Evolutionary conservation across 1,140 invertebrate species (phyloP), one percentile per base, ranked within the genome.

Genomic region (Lepeophtheirus salmonis): DNA sequence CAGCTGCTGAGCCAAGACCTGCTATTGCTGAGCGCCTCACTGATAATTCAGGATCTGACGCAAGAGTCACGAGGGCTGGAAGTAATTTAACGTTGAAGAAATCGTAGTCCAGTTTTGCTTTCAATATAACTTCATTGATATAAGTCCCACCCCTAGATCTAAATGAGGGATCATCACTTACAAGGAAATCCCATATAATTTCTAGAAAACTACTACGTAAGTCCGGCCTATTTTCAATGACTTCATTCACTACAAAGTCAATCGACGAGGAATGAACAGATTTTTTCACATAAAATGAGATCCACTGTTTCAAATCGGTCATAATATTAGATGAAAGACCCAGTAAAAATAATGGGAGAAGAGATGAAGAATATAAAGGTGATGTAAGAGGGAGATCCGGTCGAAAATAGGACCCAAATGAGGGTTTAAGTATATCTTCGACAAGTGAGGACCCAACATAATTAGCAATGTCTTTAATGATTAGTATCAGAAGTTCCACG

Each of bases 41-140:
- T 3, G 17, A 17, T n/a, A 18, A 12, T 18, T 57, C 55, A 1
- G 30, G 55, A 18, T 57, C 55, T 14, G 55, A 57, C 12, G 55
- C 21, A n/a, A 57, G 16, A 10, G 55, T 57, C 16, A 57, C 55
- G 14, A 57, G 17, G n/a, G 20, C 55, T 20, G 55, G 55, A 2
- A 57, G 55, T 14, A 57, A 17, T 57, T 30, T 24, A n/a, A 24
- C n/a, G 22, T 25, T 25, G 6, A 57, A 17, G 23, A 57, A 41
- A 25, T 57, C 55, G 10, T 57, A 21, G 17, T 57, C 55, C 26
- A 17, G 20, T 20, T 21, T 18, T 14, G 23, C 52, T 20, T 54
- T 24, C 2, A 54, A n/a, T 20, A 54, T 20, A 14, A 54, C 4
- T 3, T 12, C 1, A 20, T 54, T 24, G 17, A 54, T 21, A 23